Evolutionary conservation across 1,140 invertebrate genomes (phyloP).

Genomic region (Semibalanus balanoides): DNA sequence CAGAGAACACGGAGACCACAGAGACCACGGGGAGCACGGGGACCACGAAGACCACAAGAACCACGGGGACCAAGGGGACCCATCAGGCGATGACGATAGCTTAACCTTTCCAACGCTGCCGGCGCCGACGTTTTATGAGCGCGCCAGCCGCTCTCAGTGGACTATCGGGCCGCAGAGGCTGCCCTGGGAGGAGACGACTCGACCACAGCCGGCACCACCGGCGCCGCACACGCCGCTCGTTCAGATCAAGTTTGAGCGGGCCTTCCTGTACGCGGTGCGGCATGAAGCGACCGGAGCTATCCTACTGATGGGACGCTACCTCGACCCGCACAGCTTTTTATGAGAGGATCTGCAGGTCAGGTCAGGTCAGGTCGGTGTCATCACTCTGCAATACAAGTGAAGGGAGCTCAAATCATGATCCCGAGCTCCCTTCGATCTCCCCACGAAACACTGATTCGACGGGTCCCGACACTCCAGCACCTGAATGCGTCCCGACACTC

Average conservation of each 20-base stretch:
- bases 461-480: too few relatives aligned
- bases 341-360: neutral
- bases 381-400: too few relatives aligned
- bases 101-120: too few relatives aligned
- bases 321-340: neutral
- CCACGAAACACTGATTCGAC: too few relatives aligned
- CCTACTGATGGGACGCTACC: neutral
- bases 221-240: neutral
- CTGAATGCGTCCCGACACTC: too few relatives aligned
- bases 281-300: neutral
- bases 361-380: too few relatives aligned
- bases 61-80: neutral
- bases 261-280: neutral
- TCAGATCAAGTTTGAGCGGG: neutral
- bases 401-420: too few relatives aligned
- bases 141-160: neutral
- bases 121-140: too few relatives aligned
- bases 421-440: too few relatives aligned
- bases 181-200: neutral
- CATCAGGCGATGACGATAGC: neutral
- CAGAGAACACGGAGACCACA: neutral
- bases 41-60: neutral
- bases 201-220: too few relatives aligned
- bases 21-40: neutral
- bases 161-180: neutral